phyloP scores from a whole-genome alignment of 2,888 invertebrate genomes.

The Exephanes ischioxanthus region DNA sequence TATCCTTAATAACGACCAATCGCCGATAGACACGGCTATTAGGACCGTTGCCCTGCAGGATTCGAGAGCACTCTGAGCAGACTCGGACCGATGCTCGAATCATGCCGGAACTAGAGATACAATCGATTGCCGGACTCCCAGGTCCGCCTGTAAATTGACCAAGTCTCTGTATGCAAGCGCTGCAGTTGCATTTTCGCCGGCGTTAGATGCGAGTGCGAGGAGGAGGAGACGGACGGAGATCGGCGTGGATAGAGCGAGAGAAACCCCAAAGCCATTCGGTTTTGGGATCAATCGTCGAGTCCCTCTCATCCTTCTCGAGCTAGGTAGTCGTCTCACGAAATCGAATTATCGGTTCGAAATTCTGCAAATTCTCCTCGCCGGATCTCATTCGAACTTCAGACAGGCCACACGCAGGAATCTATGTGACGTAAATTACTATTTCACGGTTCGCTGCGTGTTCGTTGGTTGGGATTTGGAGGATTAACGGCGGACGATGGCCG shows the following conservation, averaged over 20 bases:
- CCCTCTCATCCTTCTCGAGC: constrained; percentile 41
- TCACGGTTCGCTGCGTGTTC: constrained; percentile 46
- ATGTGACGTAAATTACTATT: constrained; percentile 58
- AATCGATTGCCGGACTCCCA: constrained; percentile 56
- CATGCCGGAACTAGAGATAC: constrained; percentile 31
- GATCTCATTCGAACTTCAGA: constrained; percentile 33
- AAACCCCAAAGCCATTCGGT: constrained; percentile 49
- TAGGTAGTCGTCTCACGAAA: constrained; percentile 47
- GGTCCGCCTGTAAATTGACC: constrained; percentile 49
- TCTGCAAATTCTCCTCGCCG: constrained; percentile 28
- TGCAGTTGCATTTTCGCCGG: constrained; percentile 29
- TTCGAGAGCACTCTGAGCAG: constrained; percentile 26
- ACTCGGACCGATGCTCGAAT: constrained; percentile 32
- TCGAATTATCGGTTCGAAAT: constrained; percentile 59
- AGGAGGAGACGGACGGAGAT: background rate
- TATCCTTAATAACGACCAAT: background rate
- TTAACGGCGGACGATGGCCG: background rate
- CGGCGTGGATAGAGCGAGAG: constrained; percentile 6
- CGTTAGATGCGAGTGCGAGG: background rate
- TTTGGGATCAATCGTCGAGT: constrained; percentile 48
- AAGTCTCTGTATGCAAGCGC: constrained; percentile 42
- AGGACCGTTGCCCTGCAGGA: background rate
- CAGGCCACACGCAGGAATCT: constrained; percentile 25
- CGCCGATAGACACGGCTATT: constrained; percentile 22
- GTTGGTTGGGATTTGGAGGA: background rate